These are phyloP conservation scores for Villa cingulata DNA, from an alignment of 2,888 invertebrate genomes.

Conservation along the genomic window DNA sequence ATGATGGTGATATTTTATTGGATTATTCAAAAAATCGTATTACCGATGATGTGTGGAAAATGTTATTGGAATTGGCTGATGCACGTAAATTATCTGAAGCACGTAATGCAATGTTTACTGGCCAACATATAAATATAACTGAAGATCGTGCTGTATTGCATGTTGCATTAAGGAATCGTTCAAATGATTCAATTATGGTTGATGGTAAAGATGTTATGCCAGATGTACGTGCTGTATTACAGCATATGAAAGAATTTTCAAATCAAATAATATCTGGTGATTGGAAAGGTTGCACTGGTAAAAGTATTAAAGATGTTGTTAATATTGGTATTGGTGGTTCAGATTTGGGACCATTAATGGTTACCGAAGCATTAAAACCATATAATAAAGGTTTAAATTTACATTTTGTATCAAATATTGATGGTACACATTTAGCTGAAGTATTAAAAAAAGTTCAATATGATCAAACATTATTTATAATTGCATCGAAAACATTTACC, in stretches of 20 bases:
- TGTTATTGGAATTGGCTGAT: conserved; percentile 69
- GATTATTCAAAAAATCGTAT: conserved; percentile 97
- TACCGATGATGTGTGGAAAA: conserved; percentile 55
- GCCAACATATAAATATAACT: conserved; percentile 95
- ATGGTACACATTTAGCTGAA: conserved; percentile 95
- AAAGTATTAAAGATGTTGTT: conserved; percentile 89
- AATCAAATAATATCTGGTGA: conserved; percentile 56
- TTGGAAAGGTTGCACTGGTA: conserved; percentile 77
- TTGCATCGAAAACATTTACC: conserved; percentile 98
- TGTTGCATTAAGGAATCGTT: conserved; percentile 78
- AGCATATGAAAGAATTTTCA: conserved; percentile 91
- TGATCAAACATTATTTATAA: conserved; percentile 92
- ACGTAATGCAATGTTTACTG: conserved; percentile 81
- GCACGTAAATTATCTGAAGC: conserved; percentile 72
- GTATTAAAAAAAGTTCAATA: conserved; percentile 78
- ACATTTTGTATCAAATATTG: conserved; percentile 98
- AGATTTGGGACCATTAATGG: conserved; percentile 97
- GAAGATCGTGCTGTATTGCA: conserved; percentile 94
- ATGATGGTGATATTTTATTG: conserved; percentile 80
- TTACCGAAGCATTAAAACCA: conserved; percentile 91
- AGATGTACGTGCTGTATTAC: conserved; percentile 78
- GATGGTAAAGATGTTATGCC: conserved; percentile 85
- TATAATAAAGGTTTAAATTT: conserved; percentile 71
- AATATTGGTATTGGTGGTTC: conserved; percentile 99
- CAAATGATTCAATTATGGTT: conserved; percentile 52